Conservation (phyloP, 2,113 vertebrate species). For the Pan troglodytes region NHGRI_mPanTro3-v2.1_pri NC_072402.2:139231001-139231500, state of each 20-base stretch:
- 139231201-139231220: background rate
- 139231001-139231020: background rate
- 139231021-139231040: background rate
- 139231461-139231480: background rate
- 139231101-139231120: background rate
- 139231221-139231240: background rate
- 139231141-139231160: background rate
- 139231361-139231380: background rate
- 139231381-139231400: background rate
- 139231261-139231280: no score
- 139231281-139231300: no score
- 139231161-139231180: background rate
- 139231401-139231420: background rate
- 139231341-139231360: background rate
- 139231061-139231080: background rate
- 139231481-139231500: background rate
- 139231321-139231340: background rate
- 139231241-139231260: background rate
- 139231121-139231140: background rate
- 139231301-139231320: background rate
- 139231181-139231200: background rate
- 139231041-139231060: background rate
- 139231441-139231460: background rate
- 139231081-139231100: background rate
- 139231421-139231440: background rate